Evolutionary conservation across 2,888 invertebrate genomes (phyloP), one percentile per base, ranked within the genome.

Genomic region (Allacma fusca): DNA sequence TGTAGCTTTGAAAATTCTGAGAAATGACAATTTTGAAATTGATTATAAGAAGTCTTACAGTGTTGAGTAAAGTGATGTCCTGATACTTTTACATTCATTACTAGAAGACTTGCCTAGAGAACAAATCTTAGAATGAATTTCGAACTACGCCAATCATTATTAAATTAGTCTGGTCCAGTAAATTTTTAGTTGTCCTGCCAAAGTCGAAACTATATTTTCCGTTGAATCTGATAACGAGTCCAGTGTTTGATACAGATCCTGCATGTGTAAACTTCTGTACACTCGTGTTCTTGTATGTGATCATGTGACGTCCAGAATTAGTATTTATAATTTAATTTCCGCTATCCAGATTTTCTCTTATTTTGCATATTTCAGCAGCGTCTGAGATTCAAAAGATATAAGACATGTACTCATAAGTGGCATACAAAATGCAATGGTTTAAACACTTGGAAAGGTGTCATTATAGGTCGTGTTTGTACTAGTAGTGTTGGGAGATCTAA

Each of bases 71-170:
- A 50, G 50, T 50, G 50, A 50, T 50, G 50, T 50, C 50, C n/a
- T 2, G 16, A n/a, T n/a, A n/a, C 19, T 50, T 50, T 50, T 50
- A 73, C 62, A 43, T 64, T 79, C 80, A 79, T 75, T 78, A 79
- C 78, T 71, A 76, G 23, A 76, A 79, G 79, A 80, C 79, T 80
- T 80, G 80, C 78, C 76, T 74, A 70, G 64, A 73, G 44, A 75
- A 75, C 80, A 80, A 80, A 79, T 77, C 79, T 78, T 75, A 76
- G 80, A 79, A 80, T 80, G 80, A 80, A 43, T 67, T 72, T 65
- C 2, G 9, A 26, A 24, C 29, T 65, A 65, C n/a, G 19, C 26
- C 50, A 1, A 19, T 50, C 50, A 50, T 5, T 50, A 50, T 50
- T 50, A 50, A 50, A n/a, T 50, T 50, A 5, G 50, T 50, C 50